phyloP scores from a whole-genome alignment of 2,797 vertebrate genomes.

The Ctenochaetus hawaiiensis region DNA sequence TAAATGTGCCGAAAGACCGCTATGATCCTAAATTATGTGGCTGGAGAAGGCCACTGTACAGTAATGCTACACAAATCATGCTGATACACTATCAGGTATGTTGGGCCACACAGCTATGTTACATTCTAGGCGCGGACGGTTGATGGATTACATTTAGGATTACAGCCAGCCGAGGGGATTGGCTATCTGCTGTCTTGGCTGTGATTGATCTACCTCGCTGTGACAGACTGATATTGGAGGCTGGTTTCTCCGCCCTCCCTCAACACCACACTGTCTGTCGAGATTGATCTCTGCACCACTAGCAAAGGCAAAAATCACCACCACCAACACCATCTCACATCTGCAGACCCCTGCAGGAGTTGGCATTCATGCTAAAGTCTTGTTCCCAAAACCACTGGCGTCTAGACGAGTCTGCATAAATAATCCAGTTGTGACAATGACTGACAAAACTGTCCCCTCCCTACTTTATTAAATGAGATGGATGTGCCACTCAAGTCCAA shows the following conservation, averaged over 20 bases:
- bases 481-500: conserved; percentile 29
- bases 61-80: conserved; percentile 50
- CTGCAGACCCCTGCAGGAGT: conserved; percentile 13
- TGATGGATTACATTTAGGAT: conserved; percentile 83
- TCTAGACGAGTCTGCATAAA: conserved; percentile 19
- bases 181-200: conserved; percentile 61
- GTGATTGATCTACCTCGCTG: conserved; percentile 77
- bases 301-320: neutral
- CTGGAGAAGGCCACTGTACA: neutral
- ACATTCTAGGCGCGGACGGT: conserved; percentile 50
- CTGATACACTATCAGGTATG: conserved; percentile 53
- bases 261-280: conserved; percentile 56
- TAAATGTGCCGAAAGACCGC: conserved; percentile 25
- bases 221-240: conserved; percentile 71
- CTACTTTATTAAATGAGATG: conserved; percentile 25
- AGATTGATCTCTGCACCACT: conserved; percentile 72
- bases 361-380: conserved; percentile 12
- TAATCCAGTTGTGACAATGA: conserved; percentile 31
- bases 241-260: conserved; percentile 52
- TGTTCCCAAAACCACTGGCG: neutral
- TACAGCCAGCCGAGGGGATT: conserved; percentile 64
- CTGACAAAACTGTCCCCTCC: conserved; percentile 22
- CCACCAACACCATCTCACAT: conserved; percentile 14
- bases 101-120: conserved; percentile 59
- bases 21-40: conserved; percentile 8